Conservation (phyloP, 2,113 vertebrate species). For the Siphamia tubifer region DNA sequence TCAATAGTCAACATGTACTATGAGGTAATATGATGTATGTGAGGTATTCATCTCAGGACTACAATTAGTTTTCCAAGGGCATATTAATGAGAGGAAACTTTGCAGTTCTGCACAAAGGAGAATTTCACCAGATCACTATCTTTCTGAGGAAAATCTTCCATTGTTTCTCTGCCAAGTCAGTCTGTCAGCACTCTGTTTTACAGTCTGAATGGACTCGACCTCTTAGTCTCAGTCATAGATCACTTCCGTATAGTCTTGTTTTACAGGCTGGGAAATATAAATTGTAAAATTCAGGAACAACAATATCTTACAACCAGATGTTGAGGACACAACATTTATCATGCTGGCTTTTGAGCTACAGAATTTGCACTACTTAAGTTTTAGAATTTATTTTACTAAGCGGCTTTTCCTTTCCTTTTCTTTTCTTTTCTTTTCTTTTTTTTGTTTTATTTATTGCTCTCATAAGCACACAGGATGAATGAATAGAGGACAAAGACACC, state of each 20-base stretch:
- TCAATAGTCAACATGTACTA: constrained; percentile 22
- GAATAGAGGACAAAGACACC: too few relatives aligned
- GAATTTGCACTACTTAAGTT: not conserved
- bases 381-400: too few relatives aligned
- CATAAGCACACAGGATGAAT: too few relatives aligned
- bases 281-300: not conserved
- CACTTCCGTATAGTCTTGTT: not conserved
- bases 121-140: constrained; percentile 32
- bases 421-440: too few relatives aligned
- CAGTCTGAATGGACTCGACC: not conserved
- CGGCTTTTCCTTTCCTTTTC: too few relatives aligned
- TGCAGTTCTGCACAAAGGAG: constrained; percentile 5
- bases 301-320: not conserved
- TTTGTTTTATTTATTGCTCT: too few relatives aligned
- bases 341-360: too few relatives aligned
- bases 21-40: constrained; percentile 72
- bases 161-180: constrained; percentile 6
- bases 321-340: too few relatives aligned
- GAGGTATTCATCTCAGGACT: constrained; percentile 32
- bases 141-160: constrained; percentile 21
- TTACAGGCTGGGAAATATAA: not conserved
- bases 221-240: not conserved
- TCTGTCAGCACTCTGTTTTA: constrained; percentile 18
- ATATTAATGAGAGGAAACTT: constrained; percentile 43
- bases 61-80: constrained; percentile 31